These are phyloP conservation scores for Hippopotamus amphibius DNA, from an alignment of 2,113 vertebrate genomes.

Conservation along the genomic window DNA sequence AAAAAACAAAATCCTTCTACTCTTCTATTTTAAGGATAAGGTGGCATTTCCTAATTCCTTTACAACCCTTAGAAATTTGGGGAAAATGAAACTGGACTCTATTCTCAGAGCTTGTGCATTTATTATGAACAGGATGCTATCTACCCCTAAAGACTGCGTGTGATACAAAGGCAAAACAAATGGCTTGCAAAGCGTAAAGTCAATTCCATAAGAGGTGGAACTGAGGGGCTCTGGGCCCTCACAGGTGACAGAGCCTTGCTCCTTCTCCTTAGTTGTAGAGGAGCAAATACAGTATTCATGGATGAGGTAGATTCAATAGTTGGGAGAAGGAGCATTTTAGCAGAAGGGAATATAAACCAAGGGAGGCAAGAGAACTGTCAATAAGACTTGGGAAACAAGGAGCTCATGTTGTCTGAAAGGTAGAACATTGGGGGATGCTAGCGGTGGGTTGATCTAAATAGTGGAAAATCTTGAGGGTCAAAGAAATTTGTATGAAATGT, in stretches of 20 bases:
- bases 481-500: not conserved
- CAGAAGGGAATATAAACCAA: not conserved
- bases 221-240: not conserved
- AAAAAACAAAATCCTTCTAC: not conserved
- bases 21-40: constrained; percentile 58
- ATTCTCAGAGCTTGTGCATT: not conserved
- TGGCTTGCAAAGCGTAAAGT: not conserved
- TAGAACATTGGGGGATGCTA: not conserved
- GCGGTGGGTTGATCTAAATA: not conserved
- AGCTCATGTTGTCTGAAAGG: not conserved
- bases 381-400: not conserved
- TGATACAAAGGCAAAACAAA: not conserved
- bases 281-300: not conserved
- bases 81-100: constrained; percentile 12
- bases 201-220: not conserved
- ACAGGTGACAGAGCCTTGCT: not conserved
- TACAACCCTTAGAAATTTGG: constrained; percentile 6
- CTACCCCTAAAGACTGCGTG: not conserved
- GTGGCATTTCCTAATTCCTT: constrained; percentile 40
- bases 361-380: not conserved
- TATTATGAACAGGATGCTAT: not conserved
- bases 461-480: not conserved
- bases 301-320: not conserved
- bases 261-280: not conserved
- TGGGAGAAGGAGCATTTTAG: not conserved